phyloP scores from a whole-genome alignment of 2,797 vertebrate genomes.

The Molossus molossus region DNA sequence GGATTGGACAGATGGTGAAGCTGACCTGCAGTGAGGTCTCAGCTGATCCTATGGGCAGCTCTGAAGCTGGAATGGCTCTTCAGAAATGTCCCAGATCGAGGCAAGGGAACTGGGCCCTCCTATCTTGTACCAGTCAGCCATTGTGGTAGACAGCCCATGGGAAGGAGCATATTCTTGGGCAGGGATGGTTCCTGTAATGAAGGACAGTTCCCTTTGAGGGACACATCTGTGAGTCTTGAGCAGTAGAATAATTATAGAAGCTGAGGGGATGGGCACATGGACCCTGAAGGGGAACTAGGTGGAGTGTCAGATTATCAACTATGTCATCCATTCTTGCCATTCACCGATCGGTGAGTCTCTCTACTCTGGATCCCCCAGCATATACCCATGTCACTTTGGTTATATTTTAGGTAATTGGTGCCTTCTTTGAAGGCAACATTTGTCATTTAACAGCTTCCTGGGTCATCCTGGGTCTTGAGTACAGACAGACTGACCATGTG shows the following conservation, averaged over 20 bases:
- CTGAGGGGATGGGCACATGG: neutral
- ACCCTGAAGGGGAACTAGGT: neutral
- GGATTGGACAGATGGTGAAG: neutral
- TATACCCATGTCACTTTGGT: neutral
- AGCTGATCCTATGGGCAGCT: neutral
- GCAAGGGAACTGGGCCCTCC: neutral
- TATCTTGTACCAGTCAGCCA: neutral
- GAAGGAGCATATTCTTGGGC: neutral
- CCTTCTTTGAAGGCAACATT: neutral
- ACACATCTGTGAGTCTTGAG: neutral
- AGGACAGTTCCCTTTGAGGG: neutral
- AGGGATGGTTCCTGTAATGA: neutral
- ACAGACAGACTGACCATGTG: neutral
- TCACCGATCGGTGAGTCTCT: neutral
- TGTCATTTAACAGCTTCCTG: neutral
- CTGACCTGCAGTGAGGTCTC: neutral
- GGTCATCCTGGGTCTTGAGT: neutral
- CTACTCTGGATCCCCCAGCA: neutral
- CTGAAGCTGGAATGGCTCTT: neutral
- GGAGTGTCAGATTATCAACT: no score
- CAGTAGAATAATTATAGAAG: neutral
- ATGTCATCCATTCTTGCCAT: neutral
- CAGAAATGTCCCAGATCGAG: neutral
- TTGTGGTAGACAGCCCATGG: neutral
- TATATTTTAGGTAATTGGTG: neutral